Evolutionary conservation across 1,140 invertebrate species (phyloP).

Genomic region (Cylas formicarius): DNA sequence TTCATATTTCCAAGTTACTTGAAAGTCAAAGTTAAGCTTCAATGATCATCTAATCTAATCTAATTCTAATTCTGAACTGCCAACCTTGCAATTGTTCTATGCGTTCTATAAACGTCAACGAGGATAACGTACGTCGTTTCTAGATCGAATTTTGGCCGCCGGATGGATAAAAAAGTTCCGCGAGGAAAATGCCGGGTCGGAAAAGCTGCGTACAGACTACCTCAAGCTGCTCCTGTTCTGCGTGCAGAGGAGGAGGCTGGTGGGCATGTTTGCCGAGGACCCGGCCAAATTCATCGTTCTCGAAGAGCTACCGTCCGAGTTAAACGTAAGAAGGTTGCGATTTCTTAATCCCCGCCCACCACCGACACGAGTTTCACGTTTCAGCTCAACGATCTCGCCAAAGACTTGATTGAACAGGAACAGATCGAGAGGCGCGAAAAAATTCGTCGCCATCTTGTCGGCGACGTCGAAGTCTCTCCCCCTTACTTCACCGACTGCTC

Average conservation of each 20-base stretch:
- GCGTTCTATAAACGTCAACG: neutral
- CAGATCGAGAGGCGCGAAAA: conserved; percentile 22
- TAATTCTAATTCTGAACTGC: neutral
- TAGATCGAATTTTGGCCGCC: conserved; percentile 39
- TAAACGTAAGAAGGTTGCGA: conserved; percentile 25
- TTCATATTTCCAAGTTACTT: neutral
- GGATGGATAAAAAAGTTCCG: conserved; percentile 41
- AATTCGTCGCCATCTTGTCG: conserved; percentile 15
- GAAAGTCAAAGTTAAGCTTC: neutral
- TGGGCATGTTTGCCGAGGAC: conserved; percentile 37
- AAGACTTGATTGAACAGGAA: conserved; percentile 31
- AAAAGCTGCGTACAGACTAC: conserved; percentile 34
- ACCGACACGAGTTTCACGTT: neutral
- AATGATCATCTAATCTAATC: neutral
- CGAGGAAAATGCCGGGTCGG: conserved; percentile 22
- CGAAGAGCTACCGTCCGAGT: conserved; percentile 32
- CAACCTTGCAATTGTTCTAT: neutral
- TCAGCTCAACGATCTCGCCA: conserved; percentile 34
- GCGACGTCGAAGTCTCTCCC: conserved; percentile 27
- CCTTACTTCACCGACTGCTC: conserved; percentile 35
- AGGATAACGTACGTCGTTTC: neutral
- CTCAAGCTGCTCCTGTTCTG: conserved; percentile 41
- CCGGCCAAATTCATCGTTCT: conserved; percentile 30
- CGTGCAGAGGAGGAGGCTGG: conserved; percentile 35
- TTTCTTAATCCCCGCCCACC: neutral